Evolutionary conservation across 2,888 invertebrate species (phyloP).

Genomic region (Helleia helle): DNA sequence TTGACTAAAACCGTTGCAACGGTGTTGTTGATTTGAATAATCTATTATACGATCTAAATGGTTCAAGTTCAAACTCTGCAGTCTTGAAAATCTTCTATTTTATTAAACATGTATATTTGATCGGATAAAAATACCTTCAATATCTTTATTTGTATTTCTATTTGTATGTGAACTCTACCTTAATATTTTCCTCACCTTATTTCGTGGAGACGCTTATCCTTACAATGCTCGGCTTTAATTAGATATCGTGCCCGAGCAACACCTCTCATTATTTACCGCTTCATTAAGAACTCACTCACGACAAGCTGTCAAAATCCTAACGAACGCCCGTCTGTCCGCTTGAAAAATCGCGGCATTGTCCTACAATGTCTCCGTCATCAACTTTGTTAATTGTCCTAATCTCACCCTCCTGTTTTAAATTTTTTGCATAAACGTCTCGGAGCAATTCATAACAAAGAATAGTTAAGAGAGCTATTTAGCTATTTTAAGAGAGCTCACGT

Average conservation of each 20-base stretch:
- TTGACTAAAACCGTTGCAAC: slow-evolving; percentile 32
- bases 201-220: too few relatives aligned
- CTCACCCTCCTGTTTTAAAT: slow-evolving; percentile 32
- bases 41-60: too few relatives aligned
- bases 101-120: too few relatives aligned
- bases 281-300: slow-evolving; percentile 68
- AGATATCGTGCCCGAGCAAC: slow-evolving; percentile 33
- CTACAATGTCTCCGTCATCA: slow-evolving; percentile 63
- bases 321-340: slow-evolving; percentile 49
- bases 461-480: too few relatives aligned
- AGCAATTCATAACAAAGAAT: too few relatives aligned
- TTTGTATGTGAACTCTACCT: too few relatives aligned
- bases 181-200: too few relatives aligned
- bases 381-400: slow-evolving; percentile 60
- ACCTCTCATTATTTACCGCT: slow-evolving; percentile 72
- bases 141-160: background rate
- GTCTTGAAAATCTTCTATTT: too few relatives aligned
- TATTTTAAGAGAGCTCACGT: too few relatives aligned
- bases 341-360: slow-evolving; percentile 65
- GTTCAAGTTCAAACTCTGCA: too few relatives aligned
- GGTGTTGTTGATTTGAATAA: slow-evolving; percentile 6
- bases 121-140: too few relatives aligned
- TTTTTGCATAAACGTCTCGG: too few relatives aligned
- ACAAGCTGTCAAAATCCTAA: slow-evolving; percentile 65
- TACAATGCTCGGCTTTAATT: background rate